Evolutionary conservation across 53 echinoderm and acorn worm genomes (phyloP).

Genomic region (Actinopyga echinites): DNA sequence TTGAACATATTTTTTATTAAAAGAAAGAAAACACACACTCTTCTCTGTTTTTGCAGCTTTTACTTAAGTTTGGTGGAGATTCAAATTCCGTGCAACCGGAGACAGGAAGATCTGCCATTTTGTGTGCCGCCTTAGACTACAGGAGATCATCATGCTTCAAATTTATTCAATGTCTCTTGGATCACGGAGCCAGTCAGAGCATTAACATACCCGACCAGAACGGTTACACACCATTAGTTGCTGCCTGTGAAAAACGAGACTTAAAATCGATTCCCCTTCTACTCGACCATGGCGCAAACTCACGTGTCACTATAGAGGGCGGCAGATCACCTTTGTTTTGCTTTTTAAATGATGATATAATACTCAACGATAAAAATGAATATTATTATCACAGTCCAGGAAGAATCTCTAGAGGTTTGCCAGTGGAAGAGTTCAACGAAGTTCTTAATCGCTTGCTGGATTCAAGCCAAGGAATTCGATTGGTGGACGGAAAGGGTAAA

Average conservation of each 20-base stretch:
- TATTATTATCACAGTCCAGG: neutral
- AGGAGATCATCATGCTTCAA: neutral
- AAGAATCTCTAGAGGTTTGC: neutral
- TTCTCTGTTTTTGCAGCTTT: constrained; percentile 8
- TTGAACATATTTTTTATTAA: no score
- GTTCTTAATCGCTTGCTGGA: constrained; percentile 21
- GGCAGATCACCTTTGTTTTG: neutral
- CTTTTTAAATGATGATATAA: neutral
- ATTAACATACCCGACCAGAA: constrained; percentile 25
- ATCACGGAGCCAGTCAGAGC: neutral
- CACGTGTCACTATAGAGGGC: neutral
- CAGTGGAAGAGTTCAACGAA: neutral
- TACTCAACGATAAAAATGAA: neutral
- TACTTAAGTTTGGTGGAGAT: constrained; percentile 18
- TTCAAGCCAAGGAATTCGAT: neutral
- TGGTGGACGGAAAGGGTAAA: constrained; percentile 10
- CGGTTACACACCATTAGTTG: constrained; percentile 25
- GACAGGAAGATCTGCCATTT: neutral
- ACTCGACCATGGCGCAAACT: constrained; percentile 14
- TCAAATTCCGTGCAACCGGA: constrained; percentile 16
- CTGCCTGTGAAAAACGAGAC: constrained; percentile 29
- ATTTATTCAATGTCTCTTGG: neutral
- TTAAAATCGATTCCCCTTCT: neutral
- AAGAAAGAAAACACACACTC: no score
- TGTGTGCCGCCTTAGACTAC: constrained; percentile 16